Evolutionary conservation across 2,888 invertebrate species (phyloP), one percentile per base, ranked within the genome.

Genomic region (Archips crataeganus): DNA sequence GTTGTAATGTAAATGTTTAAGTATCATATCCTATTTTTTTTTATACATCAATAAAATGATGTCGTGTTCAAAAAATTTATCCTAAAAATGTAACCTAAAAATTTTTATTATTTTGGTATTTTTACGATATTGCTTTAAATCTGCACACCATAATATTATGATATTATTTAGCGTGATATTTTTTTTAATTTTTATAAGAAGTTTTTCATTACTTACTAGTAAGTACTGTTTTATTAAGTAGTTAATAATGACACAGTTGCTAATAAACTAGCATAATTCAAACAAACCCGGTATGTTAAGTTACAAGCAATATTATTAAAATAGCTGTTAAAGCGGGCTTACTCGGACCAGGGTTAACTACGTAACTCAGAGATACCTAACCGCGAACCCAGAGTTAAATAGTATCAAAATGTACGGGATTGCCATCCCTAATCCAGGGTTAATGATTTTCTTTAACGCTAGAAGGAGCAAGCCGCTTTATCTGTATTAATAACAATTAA

Each of bases 231-330:
- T 32, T 63, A 34, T 36, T 63, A 68, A 68, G 72, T 68, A 63
- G 62, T 57, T 13, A 67, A 62, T 57, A 63, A 59, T 57, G n/a
- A 71, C 5, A 72, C 11, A 23, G 39, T 49, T 63, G 57, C 72
- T 63, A 68, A 68, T 61, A 11, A 49, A 36, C 15, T 65, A 63
- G 68, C 47, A 63, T 72, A 68, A 73, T 57, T 45, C 13, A 42
- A 15, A 61, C 10, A 54, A 15, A 66, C 57, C 3, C 2, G 47
- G 39, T 23, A 45, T 3, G 67, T 57, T 66, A 54, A 15, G 45
- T 15, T 15, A 15, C 36, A 60, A 2, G 8, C 11, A 4, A 63
- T n/a, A 45, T 23, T 36, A 45, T 49, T 2, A n/a, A 49, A 49
- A 49, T 49, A 49, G 2, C 45, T 9, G 45, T 3, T 47, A 54